These are phyloP conservation scores for Strix aluco DNA, from an alignment of 2,113 vertebrate genomes.

Conservation along the genomic window DNA sequence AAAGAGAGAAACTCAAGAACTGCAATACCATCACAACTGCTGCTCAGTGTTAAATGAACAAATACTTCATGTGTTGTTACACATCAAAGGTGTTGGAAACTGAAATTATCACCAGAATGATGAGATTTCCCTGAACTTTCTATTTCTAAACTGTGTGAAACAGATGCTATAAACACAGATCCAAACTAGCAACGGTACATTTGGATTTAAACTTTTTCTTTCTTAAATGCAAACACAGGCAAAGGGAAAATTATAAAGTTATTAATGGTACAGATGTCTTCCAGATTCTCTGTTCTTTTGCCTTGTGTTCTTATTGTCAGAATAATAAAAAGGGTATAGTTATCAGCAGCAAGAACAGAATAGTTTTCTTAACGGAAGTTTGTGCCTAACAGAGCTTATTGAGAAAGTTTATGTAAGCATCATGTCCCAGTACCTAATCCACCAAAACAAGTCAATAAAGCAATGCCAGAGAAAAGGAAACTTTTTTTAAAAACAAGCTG, in stretches of 20 bases:
- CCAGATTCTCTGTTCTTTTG: background rate
- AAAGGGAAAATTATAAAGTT: background rate
- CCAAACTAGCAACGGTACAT: background rate
- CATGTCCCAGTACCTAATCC: background rate
- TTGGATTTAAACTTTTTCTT: background rate
- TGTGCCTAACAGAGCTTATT: constrained; percentile 1
- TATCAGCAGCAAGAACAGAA: background rate
- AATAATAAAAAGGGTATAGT: background rate
- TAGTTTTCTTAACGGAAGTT: background rate
- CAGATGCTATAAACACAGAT: background rate
- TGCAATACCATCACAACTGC: background rate
- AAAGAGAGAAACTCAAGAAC: background rate
- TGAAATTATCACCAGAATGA: background rate
- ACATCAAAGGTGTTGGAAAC: background rate
- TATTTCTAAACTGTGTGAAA: background rate
- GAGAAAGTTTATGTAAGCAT: constrained; percentile 17
- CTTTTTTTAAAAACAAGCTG: background rate
- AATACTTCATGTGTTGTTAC: background rate
- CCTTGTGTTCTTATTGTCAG: background rate
- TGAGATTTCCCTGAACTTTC: background rate
- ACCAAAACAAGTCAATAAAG: constrained; percentile 18
- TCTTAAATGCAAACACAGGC: background rate
- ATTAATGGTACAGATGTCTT: background rate
- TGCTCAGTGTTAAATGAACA: background rate
- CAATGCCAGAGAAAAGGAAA: background rate